Conservation (phyloP, 2,888 invertebrate genomes). For the Acanthopleura granulata region DNA sequence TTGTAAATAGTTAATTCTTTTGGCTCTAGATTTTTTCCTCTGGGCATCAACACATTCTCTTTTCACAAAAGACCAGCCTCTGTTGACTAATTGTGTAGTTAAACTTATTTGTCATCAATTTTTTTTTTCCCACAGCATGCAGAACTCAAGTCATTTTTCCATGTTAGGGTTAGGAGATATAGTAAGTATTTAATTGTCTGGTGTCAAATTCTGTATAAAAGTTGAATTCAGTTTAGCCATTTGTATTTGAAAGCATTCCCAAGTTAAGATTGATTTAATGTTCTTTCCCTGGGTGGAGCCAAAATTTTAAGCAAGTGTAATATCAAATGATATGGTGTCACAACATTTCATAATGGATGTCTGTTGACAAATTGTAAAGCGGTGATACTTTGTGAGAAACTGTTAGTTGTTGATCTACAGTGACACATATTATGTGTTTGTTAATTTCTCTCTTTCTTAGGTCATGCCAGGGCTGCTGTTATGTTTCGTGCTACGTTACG, state of each 20-base stretch:
- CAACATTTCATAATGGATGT: too few relatives aligned
- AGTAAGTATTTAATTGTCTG: slow-evolving; percentile 68
- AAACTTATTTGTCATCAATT: not conserved
- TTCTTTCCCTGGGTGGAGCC: too few relatives aligned
- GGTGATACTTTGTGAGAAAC: not conserved
- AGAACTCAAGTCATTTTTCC: slow-evolving; percentile 95
- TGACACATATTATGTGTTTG: not conserved
- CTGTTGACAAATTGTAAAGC: too few relatives aligned
- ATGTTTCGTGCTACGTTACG: slow-evolving; percentile 96
- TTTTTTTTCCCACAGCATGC: slow-evolving; percentile 78
- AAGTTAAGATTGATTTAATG: too few relatives aligned
- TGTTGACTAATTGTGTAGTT: too few relatives aligned
- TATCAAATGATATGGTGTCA: too few relatives aligned
- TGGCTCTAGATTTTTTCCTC: too few relatives aligned
- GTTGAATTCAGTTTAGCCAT: not conserved
- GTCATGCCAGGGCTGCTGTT: slow-evolving; percentile 96
- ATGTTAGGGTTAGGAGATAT: slow-evolving; percentile 85
- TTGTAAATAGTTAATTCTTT: too few relatives aligned
- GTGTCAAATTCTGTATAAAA: not conserved
- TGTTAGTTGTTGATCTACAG: not conserved
- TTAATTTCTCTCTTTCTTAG: slow-evolving; percentile 57
- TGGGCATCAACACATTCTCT: too few relatives aligned
- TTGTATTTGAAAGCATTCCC: not conserved
- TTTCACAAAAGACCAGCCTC: too few relatives aligned
- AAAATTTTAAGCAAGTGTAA: too few relatives aligned